Conservation (phyloP, 2,113 vertebrate species). For the Oostethus manadensis region DNA sequence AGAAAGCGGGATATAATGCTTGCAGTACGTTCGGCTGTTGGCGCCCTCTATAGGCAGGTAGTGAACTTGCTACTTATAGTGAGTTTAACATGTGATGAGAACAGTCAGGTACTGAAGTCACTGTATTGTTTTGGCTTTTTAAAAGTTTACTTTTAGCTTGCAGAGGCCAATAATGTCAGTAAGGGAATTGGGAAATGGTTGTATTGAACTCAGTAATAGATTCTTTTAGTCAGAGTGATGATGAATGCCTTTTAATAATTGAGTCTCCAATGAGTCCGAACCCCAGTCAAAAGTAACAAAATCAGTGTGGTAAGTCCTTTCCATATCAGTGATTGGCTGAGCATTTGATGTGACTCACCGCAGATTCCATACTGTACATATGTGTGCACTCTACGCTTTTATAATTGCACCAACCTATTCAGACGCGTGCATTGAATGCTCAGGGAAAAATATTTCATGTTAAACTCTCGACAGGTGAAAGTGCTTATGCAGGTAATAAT, state of each 20-base stretch:
- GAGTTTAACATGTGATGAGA: no score
- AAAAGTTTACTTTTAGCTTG: no score
- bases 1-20: no score
- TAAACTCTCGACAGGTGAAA: slow-evolving; percentile 60
- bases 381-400: neutral
- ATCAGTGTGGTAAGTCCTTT: neutral
- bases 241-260: neutral
- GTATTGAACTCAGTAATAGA: no score
- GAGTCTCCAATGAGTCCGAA: neutral
- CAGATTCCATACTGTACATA: neutral
- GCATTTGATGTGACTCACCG: slow-evolving; percentile 38
- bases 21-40: no score
- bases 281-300: neutral
- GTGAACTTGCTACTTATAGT: no score
- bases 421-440: slow-evolving; percentile 15
- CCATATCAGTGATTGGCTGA: neutral
- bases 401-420: neutral
- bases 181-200: no score
- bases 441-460: neutral
- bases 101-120: no score
- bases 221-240: no score
- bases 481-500: slow-evolving; percentile 56
- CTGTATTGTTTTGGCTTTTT: no score
- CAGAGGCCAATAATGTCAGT: no score
- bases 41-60: no score